Base-by-base conservation (phyloP, 2,888 invertebrate species). In the Nebria brevicollis region DNA sequence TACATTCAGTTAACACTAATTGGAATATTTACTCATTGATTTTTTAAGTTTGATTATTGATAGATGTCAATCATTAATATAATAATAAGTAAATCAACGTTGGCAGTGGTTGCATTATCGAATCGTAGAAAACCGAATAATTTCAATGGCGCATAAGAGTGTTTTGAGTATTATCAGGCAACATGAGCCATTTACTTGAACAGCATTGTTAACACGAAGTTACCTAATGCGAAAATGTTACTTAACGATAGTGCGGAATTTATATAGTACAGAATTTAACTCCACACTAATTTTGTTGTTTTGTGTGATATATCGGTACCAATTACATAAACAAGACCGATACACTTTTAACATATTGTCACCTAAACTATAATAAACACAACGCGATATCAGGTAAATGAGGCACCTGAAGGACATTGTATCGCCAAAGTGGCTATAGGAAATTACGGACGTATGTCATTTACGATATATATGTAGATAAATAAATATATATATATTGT, bases 171-270 rank as follows among this genome's bases (percentile, higher is more conserved):
- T 54, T 11, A 54, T 54, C 54, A 54, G 54, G 54, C 54, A 54
- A 54, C 54, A 54, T 54, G 10, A 43, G 43, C 6, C 43, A 43
- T 75, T 80, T 80, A 80, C 70, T 66, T 75, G 66, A 66, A 75
- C 80, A 80, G 20, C 75, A 80, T 80, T 80, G 80, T 80, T 80
- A 80, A 79, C 79, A 79, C 79, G 75, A 79, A 77, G 42, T 78
- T 75, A 80, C 75, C 75, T 70, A 80, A 75, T 70, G 34, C 66
- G 43, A 80, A 80, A 54, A 75, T 65, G 65, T 72, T 75, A 41
- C 74, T 79, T 64, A 11, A 13, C 20, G 70, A 75, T 75, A 75
- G 70, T 13, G 41, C n/a, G 34, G 68, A 41, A 80, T 80, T 80
- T 80, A 80, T 80, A 15, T 42, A 15, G 5, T 1, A 34, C 34